These are phyloP conservation scores for Stegana nigrithorax DNA, from an alignment of 2,888 invertebrate species.

Conservation along the genomic window DNA sequence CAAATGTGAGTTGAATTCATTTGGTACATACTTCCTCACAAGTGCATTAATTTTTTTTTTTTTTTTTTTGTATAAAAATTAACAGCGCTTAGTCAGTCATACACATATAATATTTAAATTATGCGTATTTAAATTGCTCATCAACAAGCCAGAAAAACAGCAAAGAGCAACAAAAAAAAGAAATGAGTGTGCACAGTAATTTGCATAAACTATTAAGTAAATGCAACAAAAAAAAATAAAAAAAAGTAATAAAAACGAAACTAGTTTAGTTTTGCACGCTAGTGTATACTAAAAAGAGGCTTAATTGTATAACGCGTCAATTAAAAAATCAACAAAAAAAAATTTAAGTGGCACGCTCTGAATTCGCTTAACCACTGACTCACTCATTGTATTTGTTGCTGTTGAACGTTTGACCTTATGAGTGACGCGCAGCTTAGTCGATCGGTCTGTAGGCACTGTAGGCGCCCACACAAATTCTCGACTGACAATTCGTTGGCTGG, in stretches of 20 bases:
- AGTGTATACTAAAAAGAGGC: not conserved
- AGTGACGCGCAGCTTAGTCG: not conserved
- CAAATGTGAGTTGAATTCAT: not conserved
- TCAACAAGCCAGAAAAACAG: not conserved
- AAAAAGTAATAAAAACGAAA: not conserved
- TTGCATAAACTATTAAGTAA: conserved; percentile 54
- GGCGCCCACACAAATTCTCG: not conserved
- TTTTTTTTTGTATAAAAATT: too few relatives aligned
- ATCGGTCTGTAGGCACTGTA: not conserved
- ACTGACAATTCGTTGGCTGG: too few relatives aligned
- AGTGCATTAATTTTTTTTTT: not conserved
- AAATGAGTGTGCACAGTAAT: conserved; percentile 33
- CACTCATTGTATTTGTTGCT: not conserved
- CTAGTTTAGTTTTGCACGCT: not conserved
- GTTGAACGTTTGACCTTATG: conserved; percentile 11
- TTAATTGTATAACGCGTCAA: conserved; percentile 4
- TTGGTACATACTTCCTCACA: not conserved
- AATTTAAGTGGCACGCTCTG: not conserved
- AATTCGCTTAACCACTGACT: too few relatives aligned
- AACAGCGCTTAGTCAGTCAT: not conserved
- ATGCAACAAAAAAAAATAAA: conserved; percentile 18
- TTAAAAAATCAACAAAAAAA: not conserved
- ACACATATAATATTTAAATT: not conserved
- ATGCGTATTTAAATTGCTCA: conserved; percentile 7
- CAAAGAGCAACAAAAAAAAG: not conserved